Percentiles rank a stretch among this genome's conserved stretches.
These are phyloP conservation scores for Trilocha varians DNA, from an alignment of 2,888 invertebrate species.

Conservation along the genomic window DNA sequence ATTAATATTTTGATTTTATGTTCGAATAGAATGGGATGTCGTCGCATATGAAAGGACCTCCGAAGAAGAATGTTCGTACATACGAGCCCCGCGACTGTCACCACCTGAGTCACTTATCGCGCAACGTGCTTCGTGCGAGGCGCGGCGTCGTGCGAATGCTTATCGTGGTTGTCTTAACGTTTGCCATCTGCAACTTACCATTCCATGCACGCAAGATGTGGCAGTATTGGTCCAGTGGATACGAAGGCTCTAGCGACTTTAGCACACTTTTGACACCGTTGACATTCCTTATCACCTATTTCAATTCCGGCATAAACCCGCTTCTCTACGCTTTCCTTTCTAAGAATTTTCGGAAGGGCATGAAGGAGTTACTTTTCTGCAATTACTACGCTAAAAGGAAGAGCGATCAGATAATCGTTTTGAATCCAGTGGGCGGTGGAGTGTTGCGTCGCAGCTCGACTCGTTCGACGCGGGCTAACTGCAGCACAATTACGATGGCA, in stretches of 20 bases:
- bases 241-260: conserved; percentile 81
- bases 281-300: conserved; percentile 89
- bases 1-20: conserved; percentile 1
- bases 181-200: conserved; percentile 91
- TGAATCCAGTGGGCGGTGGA: conserved; percentile 58
- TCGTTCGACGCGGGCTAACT: conserved; percentile 67
- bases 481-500: conserved; percentile 69
- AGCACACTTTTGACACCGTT: conserved; percentile 86
- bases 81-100: conserved; percentile 69
- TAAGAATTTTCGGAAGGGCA: conserved; percentile 87
- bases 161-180: conserved; percentile 89
- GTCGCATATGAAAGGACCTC: conserved; percentile 30
- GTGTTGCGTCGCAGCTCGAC: conserved; percentile 63
- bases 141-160: conserved; percentile 91
- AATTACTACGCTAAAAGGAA: conserved; percentile 52
- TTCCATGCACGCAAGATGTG: conserved; percentile 91
- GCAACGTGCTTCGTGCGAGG: conserved; percentile 84
- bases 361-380: conserved; percentile 85
- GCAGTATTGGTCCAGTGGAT: conserved; percentile 84
- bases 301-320: conserved; percentile 93
- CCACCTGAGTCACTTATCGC: conserved; percentile 80
- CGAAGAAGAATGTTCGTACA: conserved; percentile 44
- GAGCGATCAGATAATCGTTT: conserved; percentile 52
- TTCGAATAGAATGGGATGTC: conserved; percentile 22
- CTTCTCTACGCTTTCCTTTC: conserved; percentile 90